Evolutionary conservation across 37 sponge, comb jelly and placozoan species (phyloP), one percentile per base, ranked within the genome.

Genomic region (Spongilla lacustris): DNA sequence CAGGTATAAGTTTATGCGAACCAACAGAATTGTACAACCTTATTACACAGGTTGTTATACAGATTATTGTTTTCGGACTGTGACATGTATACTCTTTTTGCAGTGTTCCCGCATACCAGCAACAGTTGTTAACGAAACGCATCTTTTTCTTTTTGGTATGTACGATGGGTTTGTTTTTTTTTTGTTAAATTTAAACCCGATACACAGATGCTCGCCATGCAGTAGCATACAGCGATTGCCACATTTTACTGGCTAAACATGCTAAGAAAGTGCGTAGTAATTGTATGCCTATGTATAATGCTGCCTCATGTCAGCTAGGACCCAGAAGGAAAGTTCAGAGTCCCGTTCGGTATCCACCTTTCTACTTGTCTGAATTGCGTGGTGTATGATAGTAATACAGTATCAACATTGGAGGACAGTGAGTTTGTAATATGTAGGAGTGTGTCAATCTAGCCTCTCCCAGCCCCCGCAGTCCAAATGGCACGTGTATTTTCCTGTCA

Each of bases 371-470:
- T 50, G 24, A 85, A 98, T 79, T 85, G 89, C 36, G 82, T 95
- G 22, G 98, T 98, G 73, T 98, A 98, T 84, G 98, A 98, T 74
- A 85, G 93, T 35, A 93, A 91, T 75, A 98, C 96, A 46, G 90
- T 89, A 23, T 92, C 91, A 22, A 50, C 71, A 8, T 79, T 93
- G 13, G 94, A 96, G 78, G 82, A 91, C 58, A 96, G 96, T 96
- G 74, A 91, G 96, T 82, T 4, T 12, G 27, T 36, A 35, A 24
- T 36, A 38, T 69, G 81, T 68, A 25, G 30, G 36, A 29, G 36
- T 81, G 81, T 14, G 23, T 69, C 22, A 72, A 6, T 41, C 26
- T 71, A 73, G 4, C 77, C 4, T 74, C 68, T 58, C 73, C 30
- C 74, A 97, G 98, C 92, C 17, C 85, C 92, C 81, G 98, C 97